phyloP scores from a whole-genome alignment of 2,113 vertebrate genomes.

The Heterotilapia buettikoferi region DNA sequence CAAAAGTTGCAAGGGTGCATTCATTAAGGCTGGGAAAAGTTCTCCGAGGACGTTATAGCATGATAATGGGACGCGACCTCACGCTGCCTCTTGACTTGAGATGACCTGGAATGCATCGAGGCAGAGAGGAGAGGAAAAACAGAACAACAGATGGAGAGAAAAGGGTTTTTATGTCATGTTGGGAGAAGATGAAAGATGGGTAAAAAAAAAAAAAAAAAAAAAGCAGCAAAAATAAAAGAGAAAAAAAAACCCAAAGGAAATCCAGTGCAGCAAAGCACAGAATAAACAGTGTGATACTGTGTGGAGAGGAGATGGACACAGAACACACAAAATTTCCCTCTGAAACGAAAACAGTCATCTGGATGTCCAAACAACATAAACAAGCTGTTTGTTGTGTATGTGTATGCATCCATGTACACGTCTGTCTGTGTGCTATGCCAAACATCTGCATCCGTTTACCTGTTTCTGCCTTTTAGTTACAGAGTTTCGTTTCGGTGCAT shows the following conservation, averaged over 20 bases:
- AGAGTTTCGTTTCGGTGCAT: not conserved
- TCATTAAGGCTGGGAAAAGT: not conserved
- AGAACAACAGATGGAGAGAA: not conserved
- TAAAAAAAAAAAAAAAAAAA: not conserved
- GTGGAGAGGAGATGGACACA: not conserved
- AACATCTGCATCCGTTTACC: constrained; percentile 16
- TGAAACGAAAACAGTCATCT: not conserved
- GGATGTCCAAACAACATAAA: not conserved
- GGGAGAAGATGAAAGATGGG: not conserved
- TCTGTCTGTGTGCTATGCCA: not conserved
- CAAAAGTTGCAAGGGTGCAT: not conserved
- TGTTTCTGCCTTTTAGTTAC: not conserved
- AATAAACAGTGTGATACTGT: not conserved
- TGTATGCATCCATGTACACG: not conserved
- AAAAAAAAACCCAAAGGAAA: not conserved
- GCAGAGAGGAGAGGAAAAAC: not conserved
- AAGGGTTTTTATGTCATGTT: not conserved
- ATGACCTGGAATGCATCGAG: not conserved
- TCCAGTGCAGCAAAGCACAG: not conserved
- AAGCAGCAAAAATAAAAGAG: too few relatives aligned
- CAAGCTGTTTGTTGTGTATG: not conserved
- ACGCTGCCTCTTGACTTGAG: not conserved
- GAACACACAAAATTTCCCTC: not conserved
- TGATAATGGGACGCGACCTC: not conserved
- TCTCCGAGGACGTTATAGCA: not conserved